Evolutionary conservation across 2,113 vertebrate genomes (phyloP), one percentile per base, ranked within the genome.

Genomic region (Gnathonemus echidnorhynchus): DNA sequence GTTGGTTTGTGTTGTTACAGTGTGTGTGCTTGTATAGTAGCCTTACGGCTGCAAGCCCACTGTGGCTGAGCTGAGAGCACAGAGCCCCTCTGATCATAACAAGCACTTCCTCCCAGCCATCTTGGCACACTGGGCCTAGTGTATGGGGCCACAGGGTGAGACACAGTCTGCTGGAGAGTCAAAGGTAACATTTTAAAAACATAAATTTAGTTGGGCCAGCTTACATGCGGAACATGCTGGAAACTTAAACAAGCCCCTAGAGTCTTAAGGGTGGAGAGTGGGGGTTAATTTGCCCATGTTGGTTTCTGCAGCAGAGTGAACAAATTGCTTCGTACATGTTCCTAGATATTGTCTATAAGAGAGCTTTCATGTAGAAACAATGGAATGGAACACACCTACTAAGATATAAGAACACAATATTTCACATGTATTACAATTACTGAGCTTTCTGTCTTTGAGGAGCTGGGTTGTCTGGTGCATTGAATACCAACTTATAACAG

Each of bases 261-360:
- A 53, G 91, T 48, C 46, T 80, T 19, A 86, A 31, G 86, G 53
- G 45, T 89, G 83, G 88, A 66, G 91, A 91, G 87, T 87, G 48
- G 90, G 84, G 53, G 93, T 95, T 97, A 96, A 97, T 97, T 97
- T 96, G 95, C 94, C 94, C 95, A 94, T 94, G 95, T 96, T 95
- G 94, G 95, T 93, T 94, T 96, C 93, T 92, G 93, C 94, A 91
- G 90, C 95, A 94, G 92, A 95, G 95, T 94, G 95, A 97, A 96
- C 95, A 96, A 94, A 96, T 95, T 94, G 93, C 92, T 94, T 95
- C 92, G 93, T 94, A 94, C 94, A 94, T 84, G 91, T 95, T 95
- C 95, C 92, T 93, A 96, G 96, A 95, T 95, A 98, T 97, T 97
- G 97, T 96, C 97, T 98, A 98, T 95, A 97, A 98, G 98, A 97